Evolutionary conservation across 2,888 invertebrate species (phyloP), one percentile per base, ranked within the genome.

Genomic region (Pseudoips prasinana): DNA sequence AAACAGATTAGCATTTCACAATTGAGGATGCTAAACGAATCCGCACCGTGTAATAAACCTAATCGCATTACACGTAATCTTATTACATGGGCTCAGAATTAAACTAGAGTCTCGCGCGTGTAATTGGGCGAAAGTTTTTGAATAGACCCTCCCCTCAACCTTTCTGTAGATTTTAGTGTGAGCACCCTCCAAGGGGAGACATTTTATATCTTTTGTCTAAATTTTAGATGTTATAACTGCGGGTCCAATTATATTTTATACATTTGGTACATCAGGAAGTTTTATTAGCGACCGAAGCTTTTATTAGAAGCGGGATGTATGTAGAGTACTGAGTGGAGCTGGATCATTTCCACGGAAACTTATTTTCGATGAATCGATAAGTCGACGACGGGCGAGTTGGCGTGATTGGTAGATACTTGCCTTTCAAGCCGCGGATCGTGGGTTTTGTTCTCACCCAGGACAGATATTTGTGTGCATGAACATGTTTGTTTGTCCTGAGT

Each of bases 71-170:
- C 56, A 36, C 36, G 41, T 60, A 58, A 60, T 60, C 58, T 58
- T 56, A 55, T 58, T 56, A 59, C 56, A 46, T 35, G 29, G 42
- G 39, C 45, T 46, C 41, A 48, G 46, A 55, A 57, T 61, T 55
- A 61, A 45, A 53, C 56, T 56, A 56, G n/a, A 52, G 51, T 49
- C 49, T 48, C 48, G 40, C 39, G 44, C 52, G 49, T 47, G 58
- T 55, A 54, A 64, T 61, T 54, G 58, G 47, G 52, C 44, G 51
- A 55, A 61, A 56, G 54, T 63, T 63, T 63, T 58, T 56, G 63
- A 61, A 63, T 54, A 49, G 43, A 25, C 30, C 22, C 23, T 7
- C 19, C 25, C 3, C n/a, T 10, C 8, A 1, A 29, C 29, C 44
- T 25, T n/a, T n/a, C 14, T 30, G 54, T 44, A 47, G 43, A 43